Base-by-base conservation (phyloP, 2,888 invertebrate genomes). In the Andrena flavipes region DNA sequence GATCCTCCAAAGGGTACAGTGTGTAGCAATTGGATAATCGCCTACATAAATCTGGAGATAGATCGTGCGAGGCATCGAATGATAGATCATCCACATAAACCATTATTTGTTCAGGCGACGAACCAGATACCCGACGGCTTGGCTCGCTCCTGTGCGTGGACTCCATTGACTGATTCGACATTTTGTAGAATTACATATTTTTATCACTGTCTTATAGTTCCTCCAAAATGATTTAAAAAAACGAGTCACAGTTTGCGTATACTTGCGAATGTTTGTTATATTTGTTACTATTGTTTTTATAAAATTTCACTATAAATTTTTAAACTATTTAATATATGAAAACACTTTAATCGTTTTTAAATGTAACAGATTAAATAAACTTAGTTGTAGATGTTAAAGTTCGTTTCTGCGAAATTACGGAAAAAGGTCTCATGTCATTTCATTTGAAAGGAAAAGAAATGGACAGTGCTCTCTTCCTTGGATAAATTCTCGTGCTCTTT, bases 61-160 rank as follows among this genome's bases (percentile, higher is more conserved):
- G 60, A 1, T 84, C 80, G n/a, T 78, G 86, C 16, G 83, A 75
- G 6, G 59, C 75, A 0, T 87, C 87, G 29, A 80, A 62, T 29
- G 90, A 75, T 73, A 87, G 56, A 56, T 91, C 91, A 54, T 93
- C 91, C 77, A 91, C 88, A 85, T 91, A 92, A 80, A 92, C 92
- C 29, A 92, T 91, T 30, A 90, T 90, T 62, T 89, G 87, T 48
- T 93, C 92, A 51, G 91, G 90, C 13, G 89, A 88, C 3, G 90
- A 88, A 5, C 76, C 82, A 20, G 90, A 89, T 4, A 87, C 75
- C n/a, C 82, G 81, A 64, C 86, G 78, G 62, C 51, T 72, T 13
- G 33, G 54, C 16, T 80, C 73, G n/a, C 63, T 69, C 33, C 10
- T 62, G 8, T 69, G 67, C 0, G 42, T n/a, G 7, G 69, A 30